phyloP scores from a whole-genome alignment of 2,888 invertebrate species.

The Koerneria pararmatus region DNA sequence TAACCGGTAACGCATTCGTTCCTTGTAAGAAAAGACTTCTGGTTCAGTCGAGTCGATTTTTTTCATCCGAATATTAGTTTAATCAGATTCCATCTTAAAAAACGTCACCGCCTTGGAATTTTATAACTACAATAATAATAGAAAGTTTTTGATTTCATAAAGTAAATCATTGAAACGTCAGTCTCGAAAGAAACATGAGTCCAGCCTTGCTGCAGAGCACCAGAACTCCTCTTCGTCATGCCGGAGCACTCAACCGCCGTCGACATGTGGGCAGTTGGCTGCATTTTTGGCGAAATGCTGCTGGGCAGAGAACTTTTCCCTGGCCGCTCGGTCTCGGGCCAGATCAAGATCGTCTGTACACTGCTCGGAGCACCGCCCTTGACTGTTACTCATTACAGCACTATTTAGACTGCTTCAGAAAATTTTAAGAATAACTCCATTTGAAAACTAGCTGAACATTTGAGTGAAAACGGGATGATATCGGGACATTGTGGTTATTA shows the following conservation, averaged over 20 bases:
- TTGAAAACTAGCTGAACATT: too few relatives aligned
- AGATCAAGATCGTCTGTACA: slow-evolving; percentile 50
- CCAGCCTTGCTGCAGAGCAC: slow-evolving; percentile 51
- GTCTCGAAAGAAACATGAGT: too few relatives aligned
- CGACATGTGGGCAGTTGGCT: slow-evolving; percentile 57
- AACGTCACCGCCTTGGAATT: neutral
- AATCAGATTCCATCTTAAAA: neutral
- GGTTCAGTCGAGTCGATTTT: too few relatives aligned
- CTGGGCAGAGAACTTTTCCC: slow-evolving; percentile 48
- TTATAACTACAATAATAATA: too few relatives aligned
- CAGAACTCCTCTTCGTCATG: slow-evolving; percentile 53
- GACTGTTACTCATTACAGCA: slow-evolving; percentile 31
- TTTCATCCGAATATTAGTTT: neutral
- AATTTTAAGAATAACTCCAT: too few relatives aligned
- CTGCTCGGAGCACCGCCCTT: slow-evolving; percentile 49
- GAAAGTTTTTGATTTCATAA: too few relatives aligned
- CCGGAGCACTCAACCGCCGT: slow-evolving; percentile 55
- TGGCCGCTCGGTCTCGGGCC: slow-evolving; percentile 49
- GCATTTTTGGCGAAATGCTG: slow-evolving; percentile 55
- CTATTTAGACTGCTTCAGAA: too few relatives aligned
- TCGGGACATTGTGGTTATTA: too few relatives aligned
- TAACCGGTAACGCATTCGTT: too few relatives aligned
- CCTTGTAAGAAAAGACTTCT: too few relatives aligned
- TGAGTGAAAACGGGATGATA: too few relatives aligned
- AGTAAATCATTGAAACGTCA: too few relatives aligned